Evolutionary conservation across 2,888 invertebrate genomes (phyloP).

Genomic region (Calameuta filiformis): DNA sequence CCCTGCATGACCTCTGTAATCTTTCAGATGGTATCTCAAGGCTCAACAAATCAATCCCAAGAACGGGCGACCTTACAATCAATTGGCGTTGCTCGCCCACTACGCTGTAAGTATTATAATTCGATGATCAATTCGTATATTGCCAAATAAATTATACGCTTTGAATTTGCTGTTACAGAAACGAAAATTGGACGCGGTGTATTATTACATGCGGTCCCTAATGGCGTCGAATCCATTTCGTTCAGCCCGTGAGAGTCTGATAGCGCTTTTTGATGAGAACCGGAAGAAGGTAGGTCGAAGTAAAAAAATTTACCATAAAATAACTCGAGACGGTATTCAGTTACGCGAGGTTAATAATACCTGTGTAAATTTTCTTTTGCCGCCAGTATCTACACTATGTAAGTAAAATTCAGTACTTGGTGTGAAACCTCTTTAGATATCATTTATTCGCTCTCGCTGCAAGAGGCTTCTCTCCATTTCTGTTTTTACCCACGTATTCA

Average conservation of each 20-base stretch:
- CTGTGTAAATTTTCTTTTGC: slow-evolving; percentile 59
- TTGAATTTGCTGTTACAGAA: slow-evolving; percentile 72
- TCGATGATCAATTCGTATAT: not conserved
- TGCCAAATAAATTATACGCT: not conserved
- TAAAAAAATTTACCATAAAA: slow-evolving; percentile 13
- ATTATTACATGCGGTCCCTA: slow-evolving; percentile 94
- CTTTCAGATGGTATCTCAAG: slow-evolving; percentile 85
- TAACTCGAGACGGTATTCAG: not conserved
- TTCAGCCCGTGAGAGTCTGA: slow-evolving; percentile 90
- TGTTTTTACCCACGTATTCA: not conserved
- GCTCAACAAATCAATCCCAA: slow-evolving; percentile 94
- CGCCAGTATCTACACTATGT: slow-evolving; percentile 72
- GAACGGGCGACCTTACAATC: slow-evolving; percentile 95
- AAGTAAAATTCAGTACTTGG: slow-evolving; percentile 65
- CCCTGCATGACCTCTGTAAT: not conserved
- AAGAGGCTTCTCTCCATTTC: not conserved
- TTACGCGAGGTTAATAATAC: slow-evolving; percentile 70
- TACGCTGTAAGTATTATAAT: slow-evolving; percentile 74
- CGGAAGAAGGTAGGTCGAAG: slow-evolving; percentile 79
- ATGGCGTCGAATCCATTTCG: slow-evolving; percentile 94
- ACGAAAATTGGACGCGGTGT: slow-evolving; percentile 94
- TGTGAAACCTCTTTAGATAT: slow-evolving; percentile 50
- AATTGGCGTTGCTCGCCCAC: slow-evolving; percentile 90
- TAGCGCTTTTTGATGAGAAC: slow-evolving; percentile 91
- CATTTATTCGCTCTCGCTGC: slow-evolving; percentile 25